A percentile compares a stretch with the other conserved stretches of the same genome.
Evolutionary conservation across 2,113 vertebrate genomes (phyloP).

Genomic region (Equus quagga): DNA sequence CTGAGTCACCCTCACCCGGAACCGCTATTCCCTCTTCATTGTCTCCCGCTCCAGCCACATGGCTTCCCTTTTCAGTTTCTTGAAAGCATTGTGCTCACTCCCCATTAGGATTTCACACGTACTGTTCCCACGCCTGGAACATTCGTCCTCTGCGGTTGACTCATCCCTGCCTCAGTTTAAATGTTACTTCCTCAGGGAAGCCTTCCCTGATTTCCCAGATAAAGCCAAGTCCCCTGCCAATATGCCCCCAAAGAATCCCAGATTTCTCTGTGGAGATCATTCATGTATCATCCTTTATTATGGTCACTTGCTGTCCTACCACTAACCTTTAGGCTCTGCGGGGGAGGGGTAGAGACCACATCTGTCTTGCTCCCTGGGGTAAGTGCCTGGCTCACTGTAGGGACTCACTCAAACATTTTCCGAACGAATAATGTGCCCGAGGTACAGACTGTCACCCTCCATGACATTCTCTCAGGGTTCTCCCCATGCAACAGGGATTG

Average conservation of each 20-base stretch:
- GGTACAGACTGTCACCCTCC: neutral
- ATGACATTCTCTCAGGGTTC: neutral
- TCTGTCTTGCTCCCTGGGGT: neutral
- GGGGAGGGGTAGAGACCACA: neutral
- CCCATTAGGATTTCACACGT: neutral
- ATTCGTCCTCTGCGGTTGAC: neutral
- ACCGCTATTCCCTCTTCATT: neutral
- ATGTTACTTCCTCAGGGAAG: neutral
- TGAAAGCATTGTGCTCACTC: neutral
- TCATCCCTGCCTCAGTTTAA: neutral
- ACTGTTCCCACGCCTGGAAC: neutral
- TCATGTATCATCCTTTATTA: neutral
- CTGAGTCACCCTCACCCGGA: neutral
- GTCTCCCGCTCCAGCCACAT: neutral
- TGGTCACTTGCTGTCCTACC: neutral
- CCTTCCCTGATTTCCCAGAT: neutral
- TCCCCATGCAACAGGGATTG: too few species aligned
- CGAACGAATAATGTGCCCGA: neutral
- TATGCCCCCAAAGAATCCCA: neutral
- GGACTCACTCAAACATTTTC: neutral
- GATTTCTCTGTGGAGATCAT: rapidly evolving
- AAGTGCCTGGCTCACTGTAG: neutral
- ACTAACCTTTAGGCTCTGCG: neutral
- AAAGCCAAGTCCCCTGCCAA: too few species aligned
- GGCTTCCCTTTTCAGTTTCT: neutral